Percentiles rank a stretch among this genome's conserved stretches.
phyloP scores from a whole-genome alignment of 1,140 invertebrate genomes.

The Caenorhabditis latens region DNA sequence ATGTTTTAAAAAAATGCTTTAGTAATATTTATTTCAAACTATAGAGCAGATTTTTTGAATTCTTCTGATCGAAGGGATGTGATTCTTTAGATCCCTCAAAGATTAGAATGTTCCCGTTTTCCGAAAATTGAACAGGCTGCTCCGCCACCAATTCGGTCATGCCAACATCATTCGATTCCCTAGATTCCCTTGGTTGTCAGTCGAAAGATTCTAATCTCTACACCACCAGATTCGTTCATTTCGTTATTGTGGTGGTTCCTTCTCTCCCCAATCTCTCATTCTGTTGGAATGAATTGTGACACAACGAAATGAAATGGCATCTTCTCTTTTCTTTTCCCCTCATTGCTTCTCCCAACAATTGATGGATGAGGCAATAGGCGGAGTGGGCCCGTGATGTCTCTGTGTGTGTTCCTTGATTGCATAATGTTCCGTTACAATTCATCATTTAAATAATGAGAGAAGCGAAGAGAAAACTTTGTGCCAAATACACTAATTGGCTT shows the following conservation, averaged over 20 bases:
- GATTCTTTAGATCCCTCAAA: too few species aligned
- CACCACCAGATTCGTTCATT: conserved; percentile 15
- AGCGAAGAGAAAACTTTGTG: neutral
- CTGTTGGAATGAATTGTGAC: conserved; percentile 19
- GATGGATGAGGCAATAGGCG: conserved; percentile 20
- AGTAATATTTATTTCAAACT: too few species aligned
- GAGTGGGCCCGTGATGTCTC: neutral
- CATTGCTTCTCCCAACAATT: conserved; percentile 3
- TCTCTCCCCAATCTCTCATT: conserved; percentile 5
- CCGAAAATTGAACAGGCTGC: too few species aligned
- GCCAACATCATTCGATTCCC: neutral
- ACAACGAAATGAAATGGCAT: conserved; percentile 27
- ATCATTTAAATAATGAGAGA: conserved; percentile 21
- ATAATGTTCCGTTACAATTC: conserved; percentile 38
- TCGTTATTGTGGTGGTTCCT: neutral
- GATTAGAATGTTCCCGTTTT: too few species aligned
- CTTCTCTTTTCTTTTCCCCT: neutral
- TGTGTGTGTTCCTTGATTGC: conserved; percentile 45
- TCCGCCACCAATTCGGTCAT: neutral
- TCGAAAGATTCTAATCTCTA: conserved; percentile 44
- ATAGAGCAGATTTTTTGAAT: too few species aligned
- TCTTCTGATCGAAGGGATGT: too few species aligned
- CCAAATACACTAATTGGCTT: conserved; percentile 10
- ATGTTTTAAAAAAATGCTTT: too few species aligned
- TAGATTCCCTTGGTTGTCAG: neutral